Conservation (phyloP, 2,888 invertebrate genomes). For the Elegia similella region DNA sequence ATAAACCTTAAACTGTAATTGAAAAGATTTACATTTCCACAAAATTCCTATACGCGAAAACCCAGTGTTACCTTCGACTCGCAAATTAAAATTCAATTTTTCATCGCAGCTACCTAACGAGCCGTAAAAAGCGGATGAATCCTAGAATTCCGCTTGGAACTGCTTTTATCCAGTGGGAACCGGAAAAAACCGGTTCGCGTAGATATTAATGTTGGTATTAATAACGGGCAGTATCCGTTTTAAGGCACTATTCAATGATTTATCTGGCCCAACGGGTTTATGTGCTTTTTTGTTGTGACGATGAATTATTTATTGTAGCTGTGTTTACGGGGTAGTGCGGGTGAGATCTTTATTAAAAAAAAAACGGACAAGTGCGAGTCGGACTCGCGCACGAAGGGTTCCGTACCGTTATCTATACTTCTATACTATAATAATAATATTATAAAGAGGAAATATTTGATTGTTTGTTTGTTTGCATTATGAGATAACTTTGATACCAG, state of each 20-base stretch:
- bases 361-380: no score
- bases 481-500: no score
- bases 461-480: no score
- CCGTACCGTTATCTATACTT: no score
- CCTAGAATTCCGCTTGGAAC: constrained; percentile 15
- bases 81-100: constrained; percentile 22
- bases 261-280: neutral
- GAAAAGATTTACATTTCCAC: no score
- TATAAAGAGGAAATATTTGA: no score
- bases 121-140: constrained; percentile 8
- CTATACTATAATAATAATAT: no score
- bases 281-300: neutral
- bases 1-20: no score
- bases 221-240: constrained; percentile 1
- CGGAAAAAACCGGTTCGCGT: constrained; percentile 12
- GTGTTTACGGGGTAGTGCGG: neutral
- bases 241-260: constrained; percentile 2
- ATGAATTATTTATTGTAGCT: neutral
- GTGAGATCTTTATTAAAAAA: no score
- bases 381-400: no score
- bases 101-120: constrained; percentile 18
- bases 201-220: constrained; percentile 13
- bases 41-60: neutral
- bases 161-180: neutral
- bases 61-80: constrained; percentile 1